phyloP scores from a whole-genome alignment of 2,888 invertebrate genomes.

The Camponotus fellah region DNA sequence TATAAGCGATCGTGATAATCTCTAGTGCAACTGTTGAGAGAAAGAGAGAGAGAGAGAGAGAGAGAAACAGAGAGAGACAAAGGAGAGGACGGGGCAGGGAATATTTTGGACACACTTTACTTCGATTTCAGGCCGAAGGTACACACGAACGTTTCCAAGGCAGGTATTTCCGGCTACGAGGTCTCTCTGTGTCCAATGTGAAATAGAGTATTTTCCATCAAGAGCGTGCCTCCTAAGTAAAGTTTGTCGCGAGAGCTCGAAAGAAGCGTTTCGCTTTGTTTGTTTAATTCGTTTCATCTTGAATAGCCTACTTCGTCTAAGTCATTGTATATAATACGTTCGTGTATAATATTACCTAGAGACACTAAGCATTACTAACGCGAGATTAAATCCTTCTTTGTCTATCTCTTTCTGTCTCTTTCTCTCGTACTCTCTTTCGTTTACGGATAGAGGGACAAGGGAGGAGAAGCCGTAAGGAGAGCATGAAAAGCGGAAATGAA shows the following conservation, averaged over 20 bases:
- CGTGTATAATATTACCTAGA: slow-evolving; percentile 67
- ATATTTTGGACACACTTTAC: slow-evolving; percentile 30
- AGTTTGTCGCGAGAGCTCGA: slow-evolving; percentile 50
- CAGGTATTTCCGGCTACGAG: neutral
- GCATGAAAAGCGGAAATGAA: slow-evolving; percentile 20
- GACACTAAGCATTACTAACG: slow-evolving; percentile 70
- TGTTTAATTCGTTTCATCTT: slow-evolving; percentile 42
- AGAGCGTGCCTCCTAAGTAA: slow-evolving; percentile 54
- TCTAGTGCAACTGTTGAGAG: slow-evolving; percentile 31
- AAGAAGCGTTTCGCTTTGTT: slow-evolving; percentile 47
- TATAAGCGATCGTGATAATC: slow-evolving; percentile 57
- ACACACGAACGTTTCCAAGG: slow-evolving; percentile 41
- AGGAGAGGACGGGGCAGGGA: slow-evolving; percentile 19
- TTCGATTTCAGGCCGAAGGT: slow-evolving; percentile 35
- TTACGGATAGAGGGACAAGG: slow-evolving; percentile 36
- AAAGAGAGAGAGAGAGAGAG: neutral
- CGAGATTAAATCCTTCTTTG: slow-evolving; percentile 57
- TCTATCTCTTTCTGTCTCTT: neutral
- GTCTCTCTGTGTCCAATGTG: slow-evolving; percentile 25
- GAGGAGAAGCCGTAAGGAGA: slow-evolving; percentile 49
- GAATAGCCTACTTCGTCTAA: slow-evolving; percentile 68
- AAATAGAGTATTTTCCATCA: slow-evolving; percentile 31
- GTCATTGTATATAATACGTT: slow-evolving; percentile 58
- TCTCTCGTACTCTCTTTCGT: slow-evolving; percentile 16
- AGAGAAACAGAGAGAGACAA: neutral